These are phyloP conservation scores for Tachina lurida DNA, from an alignment of 2,888 invertebrate genomes.

Conservation along the genomic window DNA sequence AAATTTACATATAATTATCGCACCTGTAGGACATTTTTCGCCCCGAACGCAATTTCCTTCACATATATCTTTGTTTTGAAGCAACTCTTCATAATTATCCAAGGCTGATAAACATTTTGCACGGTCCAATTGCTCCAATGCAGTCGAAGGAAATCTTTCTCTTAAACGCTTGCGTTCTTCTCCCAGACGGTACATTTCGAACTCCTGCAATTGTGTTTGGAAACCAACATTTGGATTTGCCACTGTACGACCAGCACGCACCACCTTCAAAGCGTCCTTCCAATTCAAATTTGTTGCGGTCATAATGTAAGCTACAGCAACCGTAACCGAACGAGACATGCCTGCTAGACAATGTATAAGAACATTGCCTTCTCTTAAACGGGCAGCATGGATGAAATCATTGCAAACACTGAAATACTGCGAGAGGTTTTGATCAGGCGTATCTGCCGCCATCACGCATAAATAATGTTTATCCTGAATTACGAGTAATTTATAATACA, in stretches of 20 bases:
- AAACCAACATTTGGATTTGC: conserved; percentile 99
- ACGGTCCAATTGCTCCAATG: conserved; percentile 88
- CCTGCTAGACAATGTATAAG: conserved; percentile 98
- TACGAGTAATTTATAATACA: not conserved
- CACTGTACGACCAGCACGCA: conserved; percentile 94
- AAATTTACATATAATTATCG: conserved; percentile 69
- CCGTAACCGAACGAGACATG: conserved; percentile 97
- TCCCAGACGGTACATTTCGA: conserved; percentile 89
- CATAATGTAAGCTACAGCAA: conserved; percentile 98
- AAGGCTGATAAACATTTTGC: conserved; percentile 90
- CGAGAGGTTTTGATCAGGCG: conserved; percentile 95
- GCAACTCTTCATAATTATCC: conserved; percentile 91
- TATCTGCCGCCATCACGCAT: conserved; percentile 97
- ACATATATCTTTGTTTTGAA: conserved; percentile 91
- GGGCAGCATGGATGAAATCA: conserved; percentile 97
- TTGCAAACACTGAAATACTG: conserved; percentile 97
- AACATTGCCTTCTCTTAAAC: conserved; percentile 94
- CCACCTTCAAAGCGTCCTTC: conserved; percentile 96
- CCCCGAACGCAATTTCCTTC: conserved; percentile 94
- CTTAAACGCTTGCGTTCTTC: conserved; percentile 94
- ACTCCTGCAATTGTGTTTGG: conserved; percentile 96
- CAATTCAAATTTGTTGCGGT: conserved; percentile 94
- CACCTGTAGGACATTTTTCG: conserved; percentile 93
- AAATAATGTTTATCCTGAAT: conserved; percentile 96
- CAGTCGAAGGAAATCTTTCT: conserved; percentile 92